These are phyloP conservation scores for Neoseiulus cucumeris DNA, from an alignment of 1,140 invertebrate genomes.

Conservation along the genomic window DNA sequence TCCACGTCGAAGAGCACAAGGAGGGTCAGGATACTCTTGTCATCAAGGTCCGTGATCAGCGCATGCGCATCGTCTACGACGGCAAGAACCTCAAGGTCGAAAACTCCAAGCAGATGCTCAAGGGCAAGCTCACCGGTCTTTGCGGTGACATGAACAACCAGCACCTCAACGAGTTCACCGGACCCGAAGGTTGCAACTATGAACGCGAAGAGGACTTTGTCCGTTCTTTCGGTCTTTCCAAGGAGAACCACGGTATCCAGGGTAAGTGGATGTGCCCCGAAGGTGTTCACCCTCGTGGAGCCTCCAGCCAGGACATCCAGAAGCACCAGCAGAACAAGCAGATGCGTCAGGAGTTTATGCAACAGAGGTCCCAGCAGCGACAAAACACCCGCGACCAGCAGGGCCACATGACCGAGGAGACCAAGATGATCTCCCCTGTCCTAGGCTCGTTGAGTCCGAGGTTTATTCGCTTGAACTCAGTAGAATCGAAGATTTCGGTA, in stretches of 20 bases:
- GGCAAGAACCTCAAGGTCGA: slow-evolving; percentile 7
- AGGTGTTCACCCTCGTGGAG: neutral
- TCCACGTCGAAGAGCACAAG: slow-evolving; percentile 3
- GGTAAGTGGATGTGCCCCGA: neutral
- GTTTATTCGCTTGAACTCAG: too few species aligned
- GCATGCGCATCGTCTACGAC: slow-evolving; percentile 8
- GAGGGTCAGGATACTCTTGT: neutral
- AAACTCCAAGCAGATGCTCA: neutral
- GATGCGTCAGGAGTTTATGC: neutral
- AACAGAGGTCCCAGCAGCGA: neutral
- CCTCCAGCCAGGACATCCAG: neutral
- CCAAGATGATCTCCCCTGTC: neutral
- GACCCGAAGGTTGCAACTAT: neutral
- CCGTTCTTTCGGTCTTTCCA: neutral
- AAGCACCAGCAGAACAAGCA: neutral
- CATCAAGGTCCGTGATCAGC: neutral
- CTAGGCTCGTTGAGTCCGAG: too few species aligned
- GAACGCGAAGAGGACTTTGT: neutral
- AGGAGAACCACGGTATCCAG: neutral
- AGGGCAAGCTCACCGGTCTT: slow-evolving; percentile 5
- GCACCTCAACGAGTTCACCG: neutral
- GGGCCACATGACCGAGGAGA: neutral
- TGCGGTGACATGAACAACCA: slow-evolving; percentile 4
- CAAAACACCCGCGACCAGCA: neutral
- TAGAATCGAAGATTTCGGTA: too few species aligned